A percentile compares a stretch with the other conserved stretches of the same genome.
These are phyloP conservation scores for Watsonalla cultraria DNA, from an alignment of 2,888 invertebrate species.

Conservation along the genomic window DNA sequence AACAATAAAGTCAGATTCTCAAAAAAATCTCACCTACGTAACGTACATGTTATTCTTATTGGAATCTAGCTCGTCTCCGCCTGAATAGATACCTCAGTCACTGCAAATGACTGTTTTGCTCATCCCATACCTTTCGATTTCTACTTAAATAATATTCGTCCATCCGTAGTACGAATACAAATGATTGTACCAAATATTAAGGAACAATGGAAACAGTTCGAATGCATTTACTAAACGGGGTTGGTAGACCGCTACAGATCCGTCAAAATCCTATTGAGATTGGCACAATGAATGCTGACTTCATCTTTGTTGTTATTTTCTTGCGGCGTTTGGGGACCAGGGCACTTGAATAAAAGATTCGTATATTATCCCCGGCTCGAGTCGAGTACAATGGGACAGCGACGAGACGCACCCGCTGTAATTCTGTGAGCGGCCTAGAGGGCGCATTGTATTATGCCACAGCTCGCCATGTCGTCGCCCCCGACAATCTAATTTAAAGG, in stretches of 20 bases:
- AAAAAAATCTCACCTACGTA: too few species aligned
- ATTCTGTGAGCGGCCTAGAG: conserved; percentile 55
- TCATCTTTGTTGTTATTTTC: conserved; percentile 67
- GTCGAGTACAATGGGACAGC: conserved; percentile 58
- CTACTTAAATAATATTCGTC: too few species aligned
- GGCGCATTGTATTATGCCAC: conserved; percentile 56
- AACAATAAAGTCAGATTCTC: too few species aligned
- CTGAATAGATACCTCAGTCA: too few species aligned
- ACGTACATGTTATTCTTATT: too few species aligned
- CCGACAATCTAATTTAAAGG: conserved; percentile 49
- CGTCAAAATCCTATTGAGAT: conserved; percentile 68
- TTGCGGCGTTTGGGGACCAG: conserved; percentile 60
- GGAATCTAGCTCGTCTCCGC: too few species aligned
- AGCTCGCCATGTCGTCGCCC: conserved; percentile 24
- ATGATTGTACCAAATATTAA: background rate
- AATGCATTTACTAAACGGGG: conserved; percentile 39
- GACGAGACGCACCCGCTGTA: conserved; percentile 62
- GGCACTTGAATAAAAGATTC: conserved; percentile 76
- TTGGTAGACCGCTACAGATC: conserved; percentile 39
- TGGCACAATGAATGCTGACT: conserved; percentile 67
- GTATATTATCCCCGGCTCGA: conserved; percentile 62
- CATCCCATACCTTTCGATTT: too few species aligned
- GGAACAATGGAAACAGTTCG: conserved; percentile 12
- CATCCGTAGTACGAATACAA: too few species aligned
- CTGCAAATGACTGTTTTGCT: too few species aligned